Base-by-base conservation (phyloP, 2,113 vertebrate species). In the Rhegmatorhina hoffmannsi region DNA sequence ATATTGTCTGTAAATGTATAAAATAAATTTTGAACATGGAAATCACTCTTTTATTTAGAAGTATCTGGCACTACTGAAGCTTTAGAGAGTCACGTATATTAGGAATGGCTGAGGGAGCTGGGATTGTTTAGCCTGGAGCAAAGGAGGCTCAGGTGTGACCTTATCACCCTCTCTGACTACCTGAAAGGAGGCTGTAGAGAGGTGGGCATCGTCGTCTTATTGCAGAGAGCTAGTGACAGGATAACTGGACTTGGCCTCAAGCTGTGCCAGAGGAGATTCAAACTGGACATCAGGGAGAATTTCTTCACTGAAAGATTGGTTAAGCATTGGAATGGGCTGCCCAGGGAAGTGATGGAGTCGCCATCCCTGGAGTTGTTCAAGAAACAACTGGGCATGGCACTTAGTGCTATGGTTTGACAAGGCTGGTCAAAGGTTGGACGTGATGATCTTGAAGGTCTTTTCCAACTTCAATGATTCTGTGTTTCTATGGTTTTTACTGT, bases 111-210 rank as follows among this genome's bases (percentile, higher is more conserved):
- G 47, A 43, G n/a, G 11, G 55, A 69, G 10, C 29, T 76, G 63
- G 9, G 9, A 1, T 11, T 2, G 0, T 62, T 60, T 8, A 26
- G 11, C 4, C 29, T 26, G n/a, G 29, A 68, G 60, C 19, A 82
- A 7, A 40, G n/a, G 24, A 47, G 13, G 29, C 13, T 47, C 47
- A 31, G 6, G 47, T 5, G n/a, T 8, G 62, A 40, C 38, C 7
- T 18, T 8, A 3, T 9, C 1, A 1, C 14, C 33, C 31, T 26
- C 18, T 14, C 12, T 11, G 53, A 1, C 16, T 34, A 24, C 29
- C 24, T 47, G 55, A 5, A 8, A 3, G 13, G 13, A 46, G 16
- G 23, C 1, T 46, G 44, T 36, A n/a, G 69, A 23, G 68, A 60
- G 28, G 5, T 60, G 16, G 24, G 38, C 13, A 17, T 53, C 4